Evolutionary conservation across 2,797 vertebrate genomes (phyloP).

Genomic region (Anguilla obscura): DNA sequence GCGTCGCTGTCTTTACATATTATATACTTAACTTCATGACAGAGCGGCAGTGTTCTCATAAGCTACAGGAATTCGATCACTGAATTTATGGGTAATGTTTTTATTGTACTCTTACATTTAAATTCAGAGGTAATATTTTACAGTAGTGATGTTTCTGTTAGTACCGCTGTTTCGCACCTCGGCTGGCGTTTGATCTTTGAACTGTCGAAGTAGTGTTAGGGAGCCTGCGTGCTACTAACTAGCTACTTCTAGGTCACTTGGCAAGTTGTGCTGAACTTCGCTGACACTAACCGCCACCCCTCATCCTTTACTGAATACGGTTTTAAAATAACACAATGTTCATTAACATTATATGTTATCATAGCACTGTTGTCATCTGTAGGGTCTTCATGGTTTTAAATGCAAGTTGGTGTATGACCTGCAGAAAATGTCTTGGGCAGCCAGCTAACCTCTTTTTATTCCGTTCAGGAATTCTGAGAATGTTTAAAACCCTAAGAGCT

Average conservation of each 20-base stretch:
- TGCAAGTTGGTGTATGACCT: background rate
- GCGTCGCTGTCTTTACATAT: no score
- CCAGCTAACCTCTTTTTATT: background rate
- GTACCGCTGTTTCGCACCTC: background rate
- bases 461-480: constrained; percentile 32
- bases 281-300: background rate
- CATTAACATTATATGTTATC: background rate
- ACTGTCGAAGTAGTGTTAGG: background rate
- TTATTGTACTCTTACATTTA: background rate
- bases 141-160: background rate
- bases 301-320: background rate
- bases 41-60: background rate
- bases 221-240: background rate
- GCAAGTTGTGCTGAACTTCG: background rate
- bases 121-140: background rate
- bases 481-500: constrained; percentile 62
- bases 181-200: background rate
- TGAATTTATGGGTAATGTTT: background rate
- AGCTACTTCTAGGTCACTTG: background rate
- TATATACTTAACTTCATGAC: no score
- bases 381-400: background rate
- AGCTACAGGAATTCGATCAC: background rate
- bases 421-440: background rate
- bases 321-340: background rate
- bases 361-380: background rate